Evolutionary conservation across 2,888 invertebrate species (phyloP), one percentile per base, ranked within the genome.

Genomic region (Smittia sp.): DNA sequence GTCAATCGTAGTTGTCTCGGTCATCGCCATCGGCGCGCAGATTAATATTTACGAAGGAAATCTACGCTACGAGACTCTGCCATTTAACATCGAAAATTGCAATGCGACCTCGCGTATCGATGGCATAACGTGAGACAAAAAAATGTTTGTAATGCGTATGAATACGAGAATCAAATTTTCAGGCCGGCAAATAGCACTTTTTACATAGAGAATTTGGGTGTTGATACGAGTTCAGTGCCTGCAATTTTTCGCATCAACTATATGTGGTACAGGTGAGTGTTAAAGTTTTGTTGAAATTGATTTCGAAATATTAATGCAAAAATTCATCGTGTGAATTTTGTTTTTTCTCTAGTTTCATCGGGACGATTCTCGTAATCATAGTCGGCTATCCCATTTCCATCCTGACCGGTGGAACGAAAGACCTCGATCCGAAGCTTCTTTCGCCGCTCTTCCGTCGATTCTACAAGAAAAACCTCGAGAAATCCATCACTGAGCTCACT

Each of bases 321-420:
- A 32, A 32, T 6, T 3, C 9, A 6, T 32, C 32, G 32, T 6
- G 32, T 32, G 32, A 9, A 32, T 3, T n/a, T 13, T 11, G 46
- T 11, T 46, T 46, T 6, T 46, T 46, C 15, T 46, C 15, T 46
- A 46, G 6, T 58, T 22, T 58, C n/a, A 63, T 73, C 27, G 73
- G 73, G 41, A 65, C 73, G 18, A 9, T 73, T 9, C 39, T 73
- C 4, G 73, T 73, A 4, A 25, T 39, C 15, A 25, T 73, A 22
- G 27, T 54, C 20, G 73, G 73, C 1, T 73, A 73, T 73, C 63
- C 52, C n/a, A 73, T 73, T 38, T 65, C 65, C 25, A 41, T 73
- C 13, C 9, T 73, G 22, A 73, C 73, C 20, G 73, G 73, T 18
- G 73, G 73, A 13, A 65, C 41, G 1, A 46, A 63, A 27, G 25